A percentile compares a stretch with the other conserved stretches of the same genome.
Evolutionary conservation across 2,113 vertebrate genomes (phyloP).

Genomic region (Empidonax traillii): DNA sequence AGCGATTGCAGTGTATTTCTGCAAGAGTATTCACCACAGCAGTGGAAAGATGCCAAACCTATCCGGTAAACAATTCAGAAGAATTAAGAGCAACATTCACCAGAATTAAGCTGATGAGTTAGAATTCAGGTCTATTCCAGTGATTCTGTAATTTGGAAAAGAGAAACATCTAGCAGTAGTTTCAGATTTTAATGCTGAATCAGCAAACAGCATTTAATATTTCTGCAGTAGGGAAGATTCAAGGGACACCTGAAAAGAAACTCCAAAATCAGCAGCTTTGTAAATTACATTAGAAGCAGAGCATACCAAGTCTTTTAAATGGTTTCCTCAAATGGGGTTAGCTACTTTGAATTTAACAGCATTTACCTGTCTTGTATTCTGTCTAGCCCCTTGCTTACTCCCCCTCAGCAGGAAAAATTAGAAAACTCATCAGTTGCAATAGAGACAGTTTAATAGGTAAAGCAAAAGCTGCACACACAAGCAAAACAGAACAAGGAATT

Average conservation of each 20-base stretch:
- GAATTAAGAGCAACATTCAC: neutral
- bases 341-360: neutral
- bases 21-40: neutral
- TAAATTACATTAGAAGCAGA: neutral
- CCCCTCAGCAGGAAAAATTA: neutral
- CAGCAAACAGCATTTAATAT: neutral
- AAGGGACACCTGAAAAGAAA: neutral
- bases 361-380: neutral
- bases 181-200: neutral
- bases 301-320: neutral
- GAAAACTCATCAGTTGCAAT: neutral
- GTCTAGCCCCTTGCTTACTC: neutral
- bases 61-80: neutral
- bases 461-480: neutral
- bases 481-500: neutral
- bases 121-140: neutral
- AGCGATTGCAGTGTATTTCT: neutral
- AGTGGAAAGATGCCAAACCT: neutral
- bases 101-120: neutral
- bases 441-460: neutral
- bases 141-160: neutral
- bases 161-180: neutral
- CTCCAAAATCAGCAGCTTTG: neutral
- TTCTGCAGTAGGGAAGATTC: neutral
- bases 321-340: neutral